Conservation (phyloP, 1,140 invertebrate genomes). For the Nasonia vitripennis region DNA sequence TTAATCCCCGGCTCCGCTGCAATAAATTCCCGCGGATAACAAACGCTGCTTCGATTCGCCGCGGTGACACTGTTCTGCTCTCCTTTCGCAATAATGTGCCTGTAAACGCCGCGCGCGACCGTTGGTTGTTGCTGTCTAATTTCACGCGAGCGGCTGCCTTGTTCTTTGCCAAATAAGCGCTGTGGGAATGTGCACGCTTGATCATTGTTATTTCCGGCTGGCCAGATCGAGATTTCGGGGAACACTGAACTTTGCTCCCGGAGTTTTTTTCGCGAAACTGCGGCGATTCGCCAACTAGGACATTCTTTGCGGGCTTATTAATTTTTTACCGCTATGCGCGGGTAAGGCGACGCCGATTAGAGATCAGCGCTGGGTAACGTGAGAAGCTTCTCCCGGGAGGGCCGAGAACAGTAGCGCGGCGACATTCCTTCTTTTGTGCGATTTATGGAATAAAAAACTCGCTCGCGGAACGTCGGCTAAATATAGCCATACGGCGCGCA, state of each 20-base stretch:
- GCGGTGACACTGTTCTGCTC: not conserved
- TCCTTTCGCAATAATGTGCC: not conserved
- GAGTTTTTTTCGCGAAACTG: too few relatives aligned
- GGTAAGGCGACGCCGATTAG: too few relatives aligned
- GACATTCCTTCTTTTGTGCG: too few relatives aligned
- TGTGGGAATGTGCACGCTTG: not conserved
- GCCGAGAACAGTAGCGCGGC: too few relatives aligned
- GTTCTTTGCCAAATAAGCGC: not conserved
- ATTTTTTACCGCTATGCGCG: not conserved
- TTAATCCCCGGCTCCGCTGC: conserved; percentile 13
- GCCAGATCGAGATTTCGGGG: conserved; percentile 56
- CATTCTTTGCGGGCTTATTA: conserved; percentile 6
- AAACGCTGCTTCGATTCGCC: conserved; percentile 8
- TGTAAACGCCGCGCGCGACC: not conserved
- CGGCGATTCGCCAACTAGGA: too few relatives aligned
- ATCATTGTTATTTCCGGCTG: conserved; percentile 48
- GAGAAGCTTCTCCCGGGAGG: too few relatives aligned
- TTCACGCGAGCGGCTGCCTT: not conserved
- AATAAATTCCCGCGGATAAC: conserved; percentile 24
- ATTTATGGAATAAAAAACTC: too few relatives aligned
- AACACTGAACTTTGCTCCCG: conserved; percentile 46
- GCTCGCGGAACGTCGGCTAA: too few relatives aligned
- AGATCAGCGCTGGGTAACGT: too few relatives aligned
- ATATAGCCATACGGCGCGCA: too few relatives aligned
- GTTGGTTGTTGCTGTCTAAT: not conserved